These are phyloP conservation scores for Gymnopithys bicolor DNA, from an alignment of 2,797 vertebrate genomes.

Conservation along the genomic window DNA sequence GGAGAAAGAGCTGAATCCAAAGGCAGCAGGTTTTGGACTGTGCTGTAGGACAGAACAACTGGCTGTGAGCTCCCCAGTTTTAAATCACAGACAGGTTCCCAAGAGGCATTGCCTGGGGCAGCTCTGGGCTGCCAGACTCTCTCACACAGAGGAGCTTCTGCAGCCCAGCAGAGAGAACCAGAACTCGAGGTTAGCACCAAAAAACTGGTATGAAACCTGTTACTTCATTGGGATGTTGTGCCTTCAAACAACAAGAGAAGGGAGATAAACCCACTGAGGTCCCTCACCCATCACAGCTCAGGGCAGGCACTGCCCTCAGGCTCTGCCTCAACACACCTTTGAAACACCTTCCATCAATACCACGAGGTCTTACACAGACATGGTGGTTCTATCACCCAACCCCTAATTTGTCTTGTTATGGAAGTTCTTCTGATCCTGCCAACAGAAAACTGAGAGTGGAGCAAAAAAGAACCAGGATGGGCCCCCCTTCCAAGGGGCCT, in stretches of 20 bases:
- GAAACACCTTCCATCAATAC: background rate
- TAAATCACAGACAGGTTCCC: background rate
- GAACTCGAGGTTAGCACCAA: slow-evolving; percentile 3
- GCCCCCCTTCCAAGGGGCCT: background rate
- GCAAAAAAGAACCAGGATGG: background rate
- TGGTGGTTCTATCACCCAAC: background rate
- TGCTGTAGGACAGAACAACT: background rate
- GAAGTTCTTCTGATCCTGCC: background rate
- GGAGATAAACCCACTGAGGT: background rate
- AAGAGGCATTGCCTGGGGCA: background rate
- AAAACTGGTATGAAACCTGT: background rate
- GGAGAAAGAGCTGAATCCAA: background rate
- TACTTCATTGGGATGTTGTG: background rate
- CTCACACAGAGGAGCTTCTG: background rate
- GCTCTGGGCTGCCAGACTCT: background rate
- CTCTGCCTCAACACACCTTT: background rate
- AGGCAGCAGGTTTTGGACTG: background rate
- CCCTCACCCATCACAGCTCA: background rate
- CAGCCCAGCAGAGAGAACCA: slow-evolving; percentile 6
- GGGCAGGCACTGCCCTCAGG: background rate
- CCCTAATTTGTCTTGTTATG: background rate
- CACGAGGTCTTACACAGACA: background rate
- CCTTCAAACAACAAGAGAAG: background rate
- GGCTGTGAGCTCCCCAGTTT: background rate
- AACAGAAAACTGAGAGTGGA: background rate